A percentile compares a stretch with the other conserved stretches of the same genome.
phyloP scores from a whole-genome alignment of 2,888 invertebrate genomes.

The Mantis religiosa region DNA sequence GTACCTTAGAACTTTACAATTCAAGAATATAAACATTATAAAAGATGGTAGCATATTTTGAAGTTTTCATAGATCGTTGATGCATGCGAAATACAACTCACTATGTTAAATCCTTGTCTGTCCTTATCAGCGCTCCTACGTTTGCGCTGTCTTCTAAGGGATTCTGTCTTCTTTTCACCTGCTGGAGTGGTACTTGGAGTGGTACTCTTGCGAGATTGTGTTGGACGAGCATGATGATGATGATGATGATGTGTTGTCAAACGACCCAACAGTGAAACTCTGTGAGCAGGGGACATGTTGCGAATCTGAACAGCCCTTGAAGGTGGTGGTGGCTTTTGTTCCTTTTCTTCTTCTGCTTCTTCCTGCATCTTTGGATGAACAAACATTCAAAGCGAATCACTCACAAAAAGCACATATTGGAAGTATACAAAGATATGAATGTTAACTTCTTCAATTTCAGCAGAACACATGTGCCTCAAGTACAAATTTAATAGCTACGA shows the following conservation, averaged over 20 bases:
- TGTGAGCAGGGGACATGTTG: slow-evolving; percentile 29
- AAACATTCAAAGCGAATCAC: too few relatives aligned
- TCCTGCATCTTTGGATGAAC: slow-evolving; percentile 4
- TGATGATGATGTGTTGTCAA: slow-evolving; percentile 25
- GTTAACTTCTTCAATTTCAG: too few relatives aligned
- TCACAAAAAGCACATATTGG: too few relatives aligned
- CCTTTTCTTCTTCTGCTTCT: slow-evolving; percentile 23
- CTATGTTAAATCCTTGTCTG: slow-evolving; percentile 39
- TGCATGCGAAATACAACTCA: slow-evolving; percentile 52
- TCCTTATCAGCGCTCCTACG: slow-evolving; percentile 59
- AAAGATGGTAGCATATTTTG: too few relatives aligned
- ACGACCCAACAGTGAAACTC: slow-evolving; percentile 31
- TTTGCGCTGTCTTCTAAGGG: slow-evolving; percentile 50
- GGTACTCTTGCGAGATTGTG: slow-evolving; percentile 27
- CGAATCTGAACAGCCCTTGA: slow-evolving; percentile 25
- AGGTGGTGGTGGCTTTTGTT: neutral
- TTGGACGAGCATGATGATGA: slow-evolving; percentile 2
- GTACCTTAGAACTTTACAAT: neutral
- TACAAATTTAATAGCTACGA: too few relatives aligned
- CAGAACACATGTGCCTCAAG: too few relatives aligned
- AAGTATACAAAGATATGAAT: too few relatives aligned
- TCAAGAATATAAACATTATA: neutral
- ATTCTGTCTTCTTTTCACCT: slow-evolving; percentile 44
- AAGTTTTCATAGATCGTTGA: neutral
- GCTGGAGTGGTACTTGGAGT: slow-evolving; percentile 21